These are phyloP conservation scores for Callospermophilus lateralis DNA, from an alignment of 2,113 vertebrate genomes.

Conservation along the genomic window DNA sequence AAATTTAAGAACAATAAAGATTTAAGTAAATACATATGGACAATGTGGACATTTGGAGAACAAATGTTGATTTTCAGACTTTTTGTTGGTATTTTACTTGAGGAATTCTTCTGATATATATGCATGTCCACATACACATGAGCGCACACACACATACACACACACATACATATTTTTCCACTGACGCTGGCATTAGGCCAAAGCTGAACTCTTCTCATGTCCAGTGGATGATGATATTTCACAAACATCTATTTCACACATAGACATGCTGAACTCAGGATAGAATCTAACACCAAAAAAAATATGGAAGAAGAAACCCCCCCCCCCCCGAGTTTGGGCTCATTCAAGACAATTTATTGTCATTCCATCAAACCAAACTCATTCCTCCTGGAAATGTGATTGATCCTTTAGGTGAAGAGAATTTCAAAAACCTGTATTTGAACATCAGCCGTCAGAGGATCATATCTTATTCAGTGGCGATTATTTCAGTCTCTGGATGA, in stretches of 20 bases:
- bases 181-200: background rate
- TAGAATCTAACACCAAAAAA: conserved; percentile 30
- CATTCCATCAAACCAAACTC: background rate
- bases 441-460: background rate
- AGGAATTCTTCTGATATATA: conserved; percentile 4
- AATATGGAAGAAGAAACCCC: background rate
- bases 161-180: background rate
- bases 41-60: conserved; percentile 71
- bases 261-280: background rate
- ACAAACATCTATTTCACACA: conserved; percentile 27
- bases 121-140: background rate
- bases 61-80: conserved; percentile 69
- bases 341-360: background rate
- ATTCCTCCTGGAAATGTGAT: background rate
- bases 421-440: conserved; percentile 34
- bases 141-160: background rate
- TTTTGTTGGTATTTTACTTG: conserved; percentile 42
- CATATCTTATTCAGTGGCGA: background rate
- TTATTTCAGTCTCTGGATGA: background rate
- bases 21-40: conserved; percentile 73
- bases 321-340: background rate
- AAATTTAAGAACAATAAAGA: conserved; percentile 63
- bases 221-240: conserved; percentile 26
- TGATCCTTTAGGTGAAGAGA: conserved; percentile 31
- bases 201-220: conserved; percentile 29